These are phyloP conservation scores for Eupristina koningsbergeri DNA, from an alignment of 1,140 invertebrate genomes.

Conservation along the genomic window DNA sequence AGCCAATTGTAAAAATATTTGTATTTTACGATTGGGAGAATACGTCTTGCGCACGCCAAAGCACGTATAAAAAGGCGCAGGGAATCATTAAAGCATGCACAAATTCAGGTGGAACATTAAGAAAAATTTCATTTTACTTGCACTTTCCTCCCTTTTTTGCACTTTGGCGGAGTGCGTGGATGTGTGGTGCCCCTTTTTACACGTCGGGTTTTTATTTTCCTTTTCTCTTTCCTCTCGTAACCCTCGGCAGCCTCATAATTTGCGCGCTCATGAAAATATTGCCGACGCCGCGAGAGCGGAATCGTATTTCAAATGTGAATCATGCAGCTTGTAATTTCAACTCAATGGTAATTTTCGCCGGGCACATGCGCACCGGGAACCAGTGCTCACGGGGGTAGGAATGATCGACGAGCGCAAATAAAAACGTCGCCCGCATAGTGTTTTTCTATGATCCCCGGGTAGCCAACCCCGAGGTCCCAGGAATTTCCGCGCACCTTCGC, in stretches of 20 bases:
- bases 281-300: constrained; percentile 32
- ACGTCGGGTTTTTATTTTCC: background rate
- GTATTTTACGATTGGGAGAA: background rate
- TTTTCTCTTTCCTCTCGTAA: constrained; percentile 29
- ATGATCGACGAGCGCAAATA: constrained; percentile 39
- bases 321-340: constrained; percentile 50
- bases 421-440: constrained; percentile 22
- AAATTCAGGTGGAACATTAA: background rate
- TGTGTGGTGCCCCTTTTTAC: constrained; percentile 10
- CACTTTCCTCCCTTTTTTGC: constrained; percentile 1
- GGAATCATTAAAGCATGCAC: background rate
- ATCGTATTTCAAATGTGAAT: constrained; percentile 51
- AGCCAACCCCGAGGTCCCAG: background rate
- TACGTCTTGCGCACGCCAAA: background rate
- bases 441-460: constrained; percentile 16
- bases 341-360: constrained; percentile 47
- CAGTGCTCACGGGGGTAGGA: constrained; percentile 1
- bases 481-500: too few species aligned
- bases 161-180: background rate
- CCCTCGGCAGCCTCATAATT: constrained; percentile 41
- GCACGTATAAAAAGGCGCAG: background rate
- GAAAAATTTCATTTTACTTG: background rate
- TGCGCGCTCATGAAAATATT: constrained; percentile 50
- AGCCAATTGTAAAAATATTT: background rate
- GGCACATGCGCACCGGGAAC: constrained; percentile 20